Base-by-base conservation (phyloP, 2,113 vertebrate genomes). In the Regulus satrapa region DNA sequence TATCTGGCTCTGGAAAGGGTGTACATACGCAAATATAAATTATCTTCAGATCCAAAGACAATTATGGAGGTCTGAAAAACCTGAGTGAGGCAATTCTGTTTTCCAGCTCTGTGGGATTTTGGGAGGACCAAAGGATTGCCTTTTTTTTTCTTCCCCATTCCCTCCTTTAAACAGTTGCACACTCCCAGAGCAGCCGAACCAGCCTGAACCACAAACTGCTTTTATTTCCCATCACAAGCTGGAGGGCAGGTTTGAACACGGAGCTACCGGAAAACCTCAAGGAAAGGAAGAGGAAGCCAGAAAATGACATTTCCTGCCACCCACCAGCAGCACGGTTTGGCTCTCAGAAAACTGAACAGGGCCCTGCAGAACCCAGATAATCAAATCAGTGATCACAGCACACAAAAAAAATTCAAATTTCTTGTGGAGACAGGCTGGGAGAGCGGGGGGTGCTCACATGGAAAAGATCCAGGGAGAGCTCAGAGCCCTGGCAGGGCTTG, bases 71-170 rank as follows among this genome's bases (percentile, higher is more conserved):
- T 59, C 63, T 29, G 10, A 59, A 75, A 71, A 87, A 48, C 16
- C 5, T 14, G 10, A 73, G 32, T 1, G 2, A 79, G 40, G 59
- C 14, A 56, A 79, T 36, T 67, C 21, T 21, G 8, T 36, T 54
- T 64, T 36, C 36, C 54, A 82, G 24, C 25, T 72, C 32, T 24
- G 14, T 20, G 34, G 32, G 26, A 61, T 73, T 45, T 73, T 21
- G 56, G 23, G 17, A 12, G 12, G 5, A 43, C 2, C 14, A 28
- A 24, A 8, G 6, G 55, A 8, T 18, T 61, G 9, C 12, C 6
- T n/a, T 59, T 36, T 14, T 40, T 9, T 8, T 2, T 0, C n/a
- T n/a, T 1, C 11, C 3, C 2, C 4, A 52, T 43, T 12, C 2
- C 20, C 7, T 59, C 17, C 45, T 69, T 64, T 52, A 52, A 85